Evolutionary conservation across 1,140 invertebrate genomes (phyloP).

Genomic region (Trissolcus basalis): DNA sequence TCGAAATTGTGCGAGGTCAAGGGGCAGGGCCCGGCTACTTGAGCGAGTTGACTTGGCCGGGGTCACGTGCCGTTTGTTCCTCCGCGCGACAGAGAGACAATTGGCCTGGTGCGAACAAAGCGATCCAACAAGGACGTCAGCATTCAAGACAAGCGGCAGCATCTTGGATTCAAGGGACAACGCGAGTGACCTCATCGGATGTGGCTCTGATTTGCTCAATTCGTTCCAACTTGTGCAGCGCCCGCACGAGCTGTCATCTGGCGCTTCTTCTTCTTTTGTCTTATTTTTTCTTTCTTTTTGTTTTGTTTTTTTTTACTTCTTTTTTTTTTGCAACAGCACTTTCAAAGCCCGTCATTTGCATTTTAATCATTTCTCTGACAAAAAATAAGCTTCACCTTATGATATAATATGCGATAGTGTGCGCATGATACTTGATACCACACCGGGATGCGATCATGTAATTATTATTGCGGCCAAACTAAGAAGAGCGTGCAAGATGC

Average conservation of each 20-base stretch:
- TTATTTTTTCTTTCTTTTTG: slow-evolving; percentile 1
- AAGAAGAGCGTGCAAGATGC: slow-evolving; percentile 11
- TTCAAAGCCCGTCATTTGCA: slow-evolving; percentile 31
- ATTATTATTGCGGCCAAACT: slow-evolving; percentile 15
- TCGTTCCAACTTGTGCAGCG: slow-evolving; percentile 66
- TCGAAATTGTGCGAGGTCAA: slow-evolving; percentile 75
- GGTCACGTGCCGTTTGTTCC: slow-evolving; percentile 70
- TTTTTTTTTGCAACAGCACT: neutral
- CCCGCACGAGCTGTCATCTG: slow-evolving; percentile 36
- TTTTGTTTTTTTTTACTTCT: neutral
- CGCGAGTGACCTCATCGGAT: slow-evolving; percentile 73
- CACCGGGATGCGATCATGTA: slow-evolving; percentile 9
- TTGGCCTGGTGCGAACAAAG: slow-evolving; percentile 30
- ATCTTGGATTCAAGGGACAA: slow-evolving; percentile 44
- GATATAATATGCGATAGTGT: slow-evolving; percentile 16
- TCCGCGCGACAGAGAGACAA: slow-evolving; percentile 37
- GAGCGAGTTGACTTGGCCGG: slow-evolving; percentile 74
- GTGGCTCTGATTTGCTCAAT: slow-evolving; percentile 75
- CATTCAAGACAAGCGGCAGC: slow-evolving; percentile 60
- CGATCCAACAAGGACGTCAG: slow-evolving; percentile 31
- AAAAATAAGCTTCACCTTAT: neutral
- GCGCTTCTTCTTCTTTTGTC: slow-evolving; percentile 13
- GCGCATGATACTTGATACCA: slow-evolving; percentile 15
- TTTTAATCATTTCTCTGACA: slow-evolving; percentile 26
- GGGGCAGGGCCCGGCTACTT: slow-evolving; percentile 75